phyloP scores from a whole-genome alignment of 1,140 invertebrate species.

The Gonioctena quinquepunctata region DNA sequence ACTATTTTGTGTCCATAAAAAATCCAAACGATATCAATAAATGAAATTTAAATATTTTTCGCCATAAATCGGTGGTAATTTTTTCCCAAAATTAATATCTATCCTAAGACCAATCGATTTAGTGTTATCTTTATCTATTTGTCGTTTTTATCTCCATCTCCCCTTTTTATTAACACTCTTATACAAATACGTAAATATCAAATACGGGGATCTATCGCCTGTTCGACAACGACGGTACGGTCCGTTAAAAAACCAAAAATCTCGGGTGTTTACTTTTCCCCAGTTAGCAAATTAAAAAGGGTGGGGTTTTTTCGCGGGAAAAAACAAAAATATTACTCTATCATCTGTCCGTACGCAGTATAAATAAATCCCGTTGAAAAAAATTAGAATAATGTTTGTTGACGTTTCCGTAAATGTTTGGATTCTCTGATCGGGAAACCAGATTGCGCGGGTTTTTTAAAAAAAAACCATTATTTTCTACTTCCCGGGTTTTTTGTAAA shows the following conservation, averaged over 20 bases:
- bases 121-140: conserved; percentile 28
- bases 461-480: conserved; percentile 38
- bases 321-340: too few species aligned
- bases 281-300: too few species aligned
- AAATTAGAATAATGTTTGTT: conserved; percentile 16
- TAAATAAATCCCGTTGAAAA: background rate
- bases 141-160: conserved; percentile 7
- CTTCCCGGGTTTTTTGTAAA: conserved; percentile 24
- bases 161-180: conserved; percentile 14
- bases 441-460: conserved; percentile 34
- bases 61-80: conserved; percentile 14
- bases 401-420: conserved; percentile 46
- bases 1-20: too few species aligned
- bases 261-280: background rate
- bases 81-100: conserved; percentile 11
- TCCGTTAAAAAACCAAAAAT: background rate
- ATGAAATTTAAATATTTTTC: background rate
- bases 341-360: conserved; percentile 1
- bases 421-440: conserved; percentile 43
- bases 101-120: conserved; percentile 21
- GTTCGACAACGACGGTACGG: too few species aligned
- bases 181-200: conserved; percentile 23
- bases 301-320: too few species aligned
- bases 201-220: conserved; percentile 33
- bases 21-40: background rate